A percentile compares a stretch with the other conserved stretches of the same genome.
Conservation (phyloP, 1,140 invertebrate genomes). For the Drosophila persimilis region DNA sequence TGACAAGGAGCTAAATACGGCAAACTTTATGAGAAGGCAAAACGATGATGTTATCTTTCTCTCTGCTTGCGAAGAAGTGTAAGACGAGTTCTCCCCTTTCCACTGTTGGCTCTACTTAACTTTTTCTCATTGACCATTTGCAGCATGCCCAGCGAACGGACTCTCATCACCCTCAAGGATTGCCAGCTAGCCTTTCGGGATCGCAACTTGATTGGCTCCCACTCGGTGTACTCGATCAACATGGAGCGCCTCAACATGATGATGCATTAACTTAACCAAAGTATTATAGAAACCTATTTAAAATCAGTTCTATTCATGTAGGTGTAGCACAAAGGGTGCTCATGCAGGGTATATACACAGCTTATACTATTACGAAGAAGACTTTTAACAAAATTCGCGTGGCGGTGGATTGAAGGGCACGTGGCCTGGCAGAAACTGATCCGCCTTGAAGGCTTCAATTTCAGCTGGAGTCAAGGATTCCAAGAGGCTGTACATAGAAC, state of each 20-base stretch:
- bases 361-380: not conserved
- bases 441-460: constrained; percentile 75
- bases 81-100: not conserved
- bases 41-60: constrained; percentile 82
- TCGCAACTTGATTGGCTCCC: constrained; percentile 85
- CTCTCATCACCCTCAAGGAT: constrained; percentile 84
- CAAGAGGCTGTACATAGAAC: constrained; percentile 59
- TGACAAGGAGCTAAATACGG: constrained; percentile 84
- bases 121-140: constrained; percentile 42
- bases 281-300: not conserved
- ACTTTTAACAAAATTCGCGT: constrained; percentile 57
- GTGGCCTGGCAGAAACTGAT: constrained; percentile 57
- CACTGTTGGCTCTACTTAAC: not conserved
- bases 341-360: constrained; percentile 16
- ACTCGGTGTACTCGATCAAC: constrained; percentile 85
- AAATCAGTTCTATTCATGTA: constrained; percentile 6
- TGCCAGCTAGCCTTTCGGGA: constrained; percentile 85
- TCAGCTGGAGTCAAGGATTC: constrained; percentile 64
- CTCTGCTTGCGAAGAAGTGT: constrained; percentile 80
- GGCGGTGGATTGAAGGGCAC: constrained; percentile 75
- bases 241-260: constrained; percentile 85
- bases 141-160: constrained; percentile 79
- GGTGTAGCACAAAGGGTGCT: not conserved
- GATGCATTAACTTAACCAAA: constrained; percentile 81
- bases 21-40: constrained; percentile 83